A percentile compares a stretch with the other conserved stretches of the same genome.
phyloP scores from a whole-genome alignment of 53 echinoderm and acorn worm species.

The Glandiceps talaboti region DNA sequence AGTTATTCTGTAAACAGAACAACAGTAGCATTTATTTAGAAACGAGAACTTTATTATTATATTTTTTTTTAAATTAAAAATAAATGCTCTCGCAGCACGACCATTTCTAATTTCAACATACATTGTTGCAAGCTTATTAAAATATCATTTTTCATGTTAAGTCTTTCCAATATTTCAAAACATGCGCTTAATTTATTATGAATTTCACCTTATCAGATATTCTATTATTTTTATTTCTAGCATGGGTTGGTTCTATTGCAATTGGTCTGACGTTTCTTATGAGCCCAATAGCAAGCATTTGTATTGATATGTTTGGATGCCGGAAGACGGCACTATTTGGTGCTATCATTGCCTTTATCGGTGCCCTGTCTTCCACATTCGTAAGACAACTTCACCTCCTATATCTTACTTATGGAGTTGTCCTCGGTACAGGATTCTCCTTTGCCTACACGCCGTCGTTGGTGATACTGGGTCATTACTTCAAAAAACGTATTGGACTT shows the following conservation, averaged over 20 bases:
- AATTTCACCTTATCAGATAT: no score
- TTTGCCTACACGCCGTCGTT: conserved; percentile 81
- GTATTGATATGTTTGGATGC: conserved; percentile 73
- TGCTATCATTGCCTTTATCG: conserved; percentile 47
- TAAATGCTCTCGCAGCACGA: no score
- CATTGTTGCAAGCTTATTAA: no score
- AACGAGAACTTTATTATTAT: no score
- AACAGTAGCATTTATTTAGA: no score
- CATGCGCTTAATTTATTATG: no score
- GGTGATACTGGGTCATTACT: conserved; percentile 74
- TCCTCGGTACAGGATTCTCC: conserved; percentile 57
- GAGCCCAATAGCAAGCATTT: conserved; percentile 58
- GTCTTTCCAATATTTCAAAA: no score
- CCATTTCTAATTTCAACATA: no score
- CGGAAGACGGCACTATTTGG: conserved; percentile 57
- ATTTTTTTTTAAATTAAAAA: no score
- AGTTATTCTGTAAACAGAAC: no score
- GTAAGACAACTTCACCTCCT: conserved; percentile 52
- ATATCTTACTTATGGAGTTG: conserved; percentile 74
- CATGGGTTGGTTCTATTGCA: conserved; percentile 66
- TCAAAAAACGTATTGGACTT: conserved; percentile 70
- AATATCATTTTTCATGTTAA: no score
- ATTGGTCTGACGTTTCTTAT: conserved; percentile 80
- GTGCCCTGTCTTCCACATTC: conserved; percentile 59
- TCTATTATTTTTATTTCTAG: conserved; percentile 22